Base-by-base conservation (phyloP, 2,797 vertebrate genomes). In the Hemitrygon akajei region DNA sequence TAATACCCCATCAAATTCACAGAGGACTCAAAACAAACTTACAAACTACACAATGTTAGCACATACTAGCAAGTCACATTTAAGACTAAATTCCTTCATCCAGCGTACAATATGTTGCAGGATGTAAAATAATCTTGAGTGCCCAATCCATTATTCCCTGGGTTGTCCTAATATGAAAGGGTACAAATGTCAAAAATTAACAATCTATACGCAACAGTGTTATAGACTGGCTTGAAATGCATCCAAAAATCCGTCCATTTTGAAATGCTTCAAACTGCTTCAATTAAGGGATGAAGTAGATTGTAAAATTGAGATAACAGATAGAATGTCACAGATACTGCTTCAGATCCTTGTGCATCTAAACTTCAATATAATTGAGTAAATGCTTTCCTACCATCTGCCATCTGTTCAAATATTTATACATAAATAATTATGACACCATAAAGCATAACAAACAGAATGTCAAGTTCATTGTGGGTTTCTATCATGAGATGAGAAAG, bases 401-500 rank as follows among this genome's bases (percentile, higher is more conserved):
- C 91, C 91, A 92, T 75, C 91, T 75, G 91, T 75, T 92, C 66
- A 92, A 92, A 92, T 92, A 91, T 75, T 40, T 47, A 73, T 40
- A 73, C 69, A 47, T 92, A 47, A 75, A 66, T 89, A 63, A 92
- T 40, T 75, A 92, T 56, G 69, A 25, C 71, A 75, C 37, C 71
- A 92, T 92, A 75, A 92, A 92, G 25, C 40, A 75, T 30, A 75
- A 56, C 37, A 91, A 14, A 75, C 71, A 34, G 89, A 92, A 71
- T 40, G 89, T 71, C 66, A 47, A 22, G 37, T 92, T 73, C 47
- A 75, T 47, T 89, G 40, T 75, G 91, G 27, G 22, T 27, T 75
- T 76, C 34, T 89, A 47, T 6, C 91, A 56, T 92, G 47, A 1
- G 47, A 1, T 73, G 22, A 47, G 20, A 92, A 75, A 92, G 37